phyloP scores from a whole-genome alignment of 2,888 invertebrate genomes.

The Zhuqinia jingwanae region DNA sequence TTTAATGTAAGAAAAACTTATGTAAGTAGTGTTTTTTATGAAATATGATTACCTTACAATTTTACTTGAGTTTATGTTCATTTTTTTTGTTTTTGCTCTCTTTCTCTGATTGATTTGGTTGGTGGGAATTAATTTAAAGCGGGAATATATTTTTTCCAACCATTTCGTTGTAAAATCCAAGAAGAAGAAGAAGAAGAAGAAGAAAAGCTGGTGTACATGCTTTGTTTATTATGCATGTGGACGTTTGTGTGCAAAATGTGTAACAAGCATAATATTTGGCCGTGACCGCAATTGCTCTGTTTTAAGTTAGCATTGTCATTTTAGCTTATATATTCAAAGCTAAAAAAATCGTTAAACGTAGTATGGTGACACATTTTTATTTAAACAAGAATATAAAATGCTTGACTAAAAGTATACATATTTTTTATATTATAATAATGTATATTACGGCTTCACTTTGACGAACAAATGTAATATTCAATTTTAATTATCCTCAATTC shows the following conservation, averaged over 20 bases:
- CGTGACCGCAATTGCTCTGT: neutral
- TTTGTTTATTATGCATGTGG: neutral
- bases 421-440: too few relatives aligned
- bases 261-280: too few relatives aligned
- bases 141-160: slow-evolving; percentile 38
- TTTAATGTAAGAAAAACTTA: slow-evolving; percentile 2
- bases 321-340: neutral
- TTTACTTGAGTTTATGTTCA: neutral
- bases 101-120: slow-evolving; percentile 56
- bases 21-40: neutral
- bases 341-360: too few relatives aligned
- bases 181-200: neutral
- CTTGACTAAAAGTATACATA: too few relatives aligned
- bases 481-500: too few relatives aligned
- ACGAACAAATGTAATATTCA: too few relatives aligned
- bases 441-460: too few relatives aligned
- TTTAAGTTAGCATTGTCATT: neutral
- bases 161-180: slow-evolving; percentile 43
- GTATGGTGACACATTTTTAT: too few relatives aligned
- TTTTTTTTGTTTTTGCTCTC: neutral
- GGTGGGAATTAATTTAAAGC: too few relatives aligned
- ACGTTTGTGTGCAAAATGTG: neutral
- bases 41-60: neutral
- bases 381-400: too few relatives aligned
- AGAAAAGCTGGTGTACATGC: too few relatives aligned